phyloP scores from a whole-genome alignment of 2,888 invertebrate genomes.

The Zaprionus obscuricornis region DNA sequence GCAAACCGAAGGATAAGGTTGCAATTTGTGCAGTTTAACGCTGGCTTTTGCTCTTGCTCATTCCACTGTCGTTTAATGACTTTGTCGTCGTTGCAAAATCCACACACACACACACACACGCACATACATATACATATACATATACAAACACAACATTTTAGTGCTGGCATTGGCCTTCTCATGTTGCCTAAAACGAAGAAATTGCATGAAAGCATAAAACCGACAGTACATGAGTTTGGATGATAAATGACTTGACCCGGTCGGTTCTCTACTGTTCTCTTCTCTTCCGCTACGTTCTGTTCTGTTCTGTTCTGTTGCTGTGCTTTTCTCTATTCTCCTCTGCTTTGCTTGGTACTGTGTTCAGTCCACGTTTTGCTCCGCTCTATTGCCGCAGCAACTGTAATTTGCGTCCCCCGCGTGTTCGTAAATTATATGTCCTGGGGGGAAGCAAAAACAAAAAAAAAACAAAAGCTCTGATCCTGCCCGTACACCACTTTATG shows the following conservation, averaged over 20 bases:
- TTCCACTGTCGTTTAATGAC: slow-evolving; percentile 67
- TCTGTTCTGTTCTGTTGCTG: not conserved
- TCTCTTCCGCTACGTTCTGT: no score
- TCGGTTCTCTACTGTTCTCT: slow-evolving; percentile 1
- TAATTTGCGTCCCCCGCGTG: slow-evolving; percentile 62
- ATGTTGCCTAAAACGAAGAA: slow-evolving; percentile 74
- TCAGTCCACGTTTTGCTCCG: not conserved
- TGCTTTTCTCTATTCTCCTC: not conserved
- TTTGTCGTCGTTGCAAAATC: slow-evolving; percentile 58
- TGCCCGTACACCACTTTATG: slow-evolving; percentile 61
- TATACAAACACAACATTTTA: not conserved
- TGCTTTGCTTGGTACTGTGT: not conserved
- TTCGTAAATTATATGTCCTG: slow-evolving; percentile 68
- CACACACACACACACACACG: not conserved
- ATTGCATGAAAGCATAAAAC: slow-evolving; percentile 76
- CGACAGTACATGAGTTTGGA: slow-evolving; percentile 76
- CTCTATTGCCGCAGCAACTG: slow-evolving; percentile 32
- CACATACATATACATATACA: not conserved
- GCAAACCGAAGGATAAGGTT: slow-evolving; percentile 66
- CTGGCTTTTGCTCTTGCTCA: slow-evolving; percentile 64
- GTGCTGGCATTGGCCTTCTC: slow-evolving; percentile 50
- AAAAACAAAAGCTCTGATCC: slow-evolving; percentile 47
- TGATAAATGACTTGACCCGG: slow-evolving; percentile 73
- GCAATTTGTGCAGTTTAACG: slow-evolving; percentile 79
- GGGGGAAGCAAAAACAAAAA: no score